Conservation (phyloP, 1,140 invertebrate species). For the Episyrphus balteatus region DNA sequence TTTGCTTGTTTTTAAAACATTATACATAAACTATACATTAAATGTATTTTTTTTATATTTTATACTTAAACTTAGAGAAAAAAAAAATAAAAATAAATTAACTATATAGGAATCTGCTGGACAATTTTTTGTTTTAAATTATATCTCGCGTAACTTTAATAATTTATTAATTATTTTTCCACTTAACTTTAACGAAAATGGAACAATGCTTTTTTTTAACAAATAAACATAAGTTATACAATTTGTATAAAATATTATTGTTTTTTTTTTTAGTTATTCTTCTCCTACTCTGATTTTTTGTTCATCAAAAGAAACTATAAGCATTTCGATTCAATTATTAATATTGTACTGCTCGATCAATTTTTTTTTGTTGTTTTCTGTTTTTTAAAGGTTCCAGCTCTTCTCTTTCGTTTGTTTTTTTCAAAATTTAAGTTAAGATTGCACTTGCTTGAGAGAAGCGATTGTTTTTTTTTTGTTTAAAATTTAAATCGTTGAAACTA, state of each 20-base stretch:
- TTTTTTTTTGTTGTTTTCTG: background rate
- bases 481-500: slow-evolving; percentile 34
- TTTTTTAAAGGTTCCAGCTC: background rate
- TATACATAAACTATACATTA: background rate
- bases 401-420: background rate
- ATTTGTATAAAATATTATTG: too few relatives aligned
- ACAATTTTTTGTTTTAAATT: too few relatives aligned
- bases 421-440: background rate
- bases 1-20: background rate
- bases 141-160: too few relatives aligned
- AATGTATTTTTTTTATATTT: slow-evolving; percentile 25
- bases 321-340: too few relatives aligned
- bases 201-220: too few relatives aligned
- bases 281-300: too few relatives aligned
- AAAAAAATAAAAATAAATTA: slow-evolving; percentile 4
- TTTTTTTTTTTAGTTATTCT: too few relatives aligned
- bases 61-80: slow-evolving; percentile 6
- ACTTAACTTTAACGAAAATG: too few relatives aligned
- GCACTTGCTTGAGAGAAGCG: background rate
- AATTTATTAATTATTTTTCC: too few relatives aligned
- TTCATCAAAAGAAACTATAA: too few relatives aligned
- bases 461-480: background rate
- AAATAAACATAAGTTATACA: too few relatives aligned
- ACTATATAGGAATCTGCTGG: background rate
- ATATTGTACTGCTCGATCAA: too few relatives aligned